Percentiles rank a stretch among this genome's conserved stretches.
These are phyloP conservation scores for Andrena praecox DNA, from an alignment of 2,888 invertebrate genomes.

Conservation along the genomic window DNA sequence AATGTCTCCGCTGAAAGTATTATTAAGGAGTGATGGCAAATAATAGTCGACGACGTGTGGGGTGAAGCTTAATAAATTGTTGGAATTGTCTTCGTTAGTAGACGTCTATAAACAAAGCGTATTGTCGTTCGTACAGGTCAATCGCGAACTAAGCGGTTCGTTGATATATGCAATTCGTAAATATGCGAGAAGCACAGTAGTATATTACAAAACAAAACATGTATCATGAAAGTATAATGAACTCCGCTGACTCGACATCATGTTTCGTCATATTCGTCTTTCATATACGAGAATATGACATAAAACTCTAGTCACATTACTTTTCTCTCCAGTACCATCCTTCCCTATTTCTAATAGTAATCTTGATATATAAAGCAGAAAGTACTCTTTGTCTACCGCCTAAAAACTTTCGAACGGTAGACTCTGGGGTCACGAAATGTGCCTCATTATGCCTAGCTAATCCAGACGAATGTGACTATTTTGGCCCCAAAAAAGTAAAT, in stretches of 20 bases:
- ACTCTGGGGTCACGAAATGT: too few relatives aligned
- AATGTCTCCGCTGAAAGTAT: not conserved
- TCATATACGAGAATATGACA: not conserved
- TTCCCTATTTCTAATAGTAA: too few relatives aligned
- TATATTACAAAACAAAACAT: not conserved
- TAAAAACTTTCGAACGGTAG: too few relatives aligned
- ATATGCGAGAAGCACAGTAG: conserved; percentile 25
- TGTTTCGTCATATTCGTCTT: conserved; percentile 24
- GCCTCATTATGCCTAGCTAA: too few relatives aligned
- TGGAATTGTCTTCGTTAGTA: not conserved
- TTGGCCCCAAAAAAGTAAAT: too few relatives aligned
- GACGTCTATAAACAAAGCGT: not conserved
- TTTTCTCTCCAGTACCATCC: too few relatives aligned
- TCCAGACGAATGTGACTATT: too few relatives aligned
- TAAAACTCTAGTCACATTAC: too few relatives aligned
- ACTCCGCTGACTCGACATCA: conserved; percentile 26
- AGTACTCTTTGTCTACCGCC: too few relatives aligned
- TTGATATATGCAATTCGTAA: conserved; percentile 15
- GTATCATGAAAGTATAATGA: conserved; percentile 29
- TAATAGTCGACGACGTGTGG: not conserved
- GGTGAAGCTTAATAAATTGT: not conserved
- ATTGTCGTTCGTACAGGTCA: not conserved
- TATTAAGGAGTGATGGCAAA: not conserved
- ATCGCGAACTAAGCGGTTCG: not conserved
- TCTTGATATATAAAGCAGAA: too few relatives aligned